These are phyloP conservation scores for Drosophila nr. perissopoda DNA, from an alignment of 2,888 invertebrate species.

Conservation along the genomic window DNA sequence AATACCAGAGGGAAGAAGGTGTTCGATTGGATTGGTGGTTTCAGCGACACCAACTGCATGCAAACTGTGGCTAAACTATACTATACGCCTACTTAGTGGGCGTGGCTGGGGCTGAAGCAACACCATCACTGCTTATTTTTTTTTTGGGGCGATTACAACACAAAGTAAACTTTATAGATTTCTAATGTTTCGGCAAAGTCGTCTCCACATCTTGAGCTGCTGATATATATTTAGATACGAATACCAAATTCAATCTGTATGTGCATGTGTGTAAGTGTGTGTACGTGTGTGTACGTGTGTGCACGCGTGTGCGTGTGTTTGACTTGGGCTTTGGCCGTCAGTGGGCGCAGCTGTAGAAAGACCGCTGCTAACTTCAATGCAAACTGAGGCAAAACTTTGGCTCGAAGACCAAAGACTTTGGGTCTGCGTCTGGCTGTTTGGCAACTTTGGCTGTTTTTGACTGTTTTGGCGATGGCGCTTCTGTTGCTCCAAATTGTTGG, in stretches of 20 bases:
- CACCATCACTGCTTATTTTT: neutral
- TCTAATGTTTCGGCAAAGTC: constrained; percentile 53
- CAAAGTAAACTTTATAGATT: constrained; percentile 73
- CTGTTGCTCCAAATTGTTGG: constrained; percentile 63
- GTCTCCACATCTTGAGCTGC: constrained; percentile 37
- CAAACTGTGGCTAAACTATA: constrained; percentile 29
- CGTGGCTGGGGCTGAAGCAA: constrained; percentile 1
- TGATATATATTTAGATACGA: constrained; percentile 20
- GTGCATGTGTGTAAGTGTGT: constrained; percentile 5
- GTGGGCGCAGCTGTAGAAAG: constrained; percentile 55
- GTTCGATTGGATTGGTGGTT: constrained; percentile 9
- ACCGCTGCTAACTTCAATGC: constrained; percentile 60
- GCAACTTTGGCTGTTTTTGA: constrained; percentile 58
- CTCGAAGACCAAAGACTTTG: constrained; percentile 52
- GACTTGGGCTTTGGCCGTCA: constrained; percentile 18
- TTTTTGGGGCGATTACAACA: constrained; percentile 16
- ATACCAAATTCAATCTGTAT: constrained; percentile 2
- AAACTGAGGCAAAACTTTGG: constrained; percentile 59
- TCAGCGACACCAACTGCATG: constrained; percentile 16
- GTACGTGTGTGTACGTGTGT: constrained; percentile 3
- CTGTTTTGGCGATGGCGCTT: constrained; percentile 37
- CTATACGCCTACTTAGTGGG: constrained; percentile 41
- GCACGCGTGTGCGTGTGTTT: constrained; percentile 12
- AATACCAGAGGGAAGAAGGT: neutral
- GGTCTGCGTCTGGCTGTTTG: constrained; percentile 54